A percentile compares a stretch with the other conserved stretches of the same genome.
These are phyloP conservation scores for Selenia dentaria DNA, from an alignment of 2,888 invertebrate genomes.

Conservation along the genomic window DNA sequence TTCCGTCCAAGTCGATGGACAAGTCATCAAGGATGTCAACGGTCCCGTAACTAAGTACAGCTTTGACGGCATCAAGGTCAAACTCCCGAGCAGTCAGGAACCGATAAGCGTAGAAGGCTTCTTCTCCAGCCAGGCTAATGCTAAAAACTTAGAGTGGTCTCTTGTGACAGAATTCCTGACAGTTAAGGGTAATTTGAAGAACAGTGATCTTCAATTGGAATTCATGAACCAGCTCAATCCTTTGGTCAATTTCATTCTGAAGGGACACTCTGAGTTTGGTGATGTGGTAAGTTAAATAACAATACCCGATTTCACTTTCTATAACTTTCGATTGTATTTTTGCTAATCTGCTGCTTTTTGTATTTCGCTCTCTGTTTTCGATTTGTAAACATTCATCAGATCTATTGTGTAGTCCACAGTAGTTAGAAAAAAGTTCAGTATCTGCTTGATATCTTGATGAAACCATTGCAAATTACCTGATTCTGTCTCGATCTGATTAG, in stretches of 20 bases:
- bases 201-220: conserved; percentile 70
- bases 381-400: too few species aligned
- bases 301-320: too few species aligned
- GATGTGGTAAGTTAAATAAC: conserved; percentile 56
- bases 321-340: too few species aligned
- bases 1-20: conserved; percentile 81
- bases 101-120: conserved; percentile 80
- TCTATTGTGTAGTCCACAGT: too few species aligned
- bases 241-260: conserved; percentile 84
- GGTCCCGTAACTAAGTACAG: conserved; percentile 77
- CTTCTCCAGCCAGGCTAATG: conserved; percentile 53
- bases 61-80: conserved; percentile 83
- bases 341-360: too few species aligned
- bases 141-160: conserved; percentile 70
- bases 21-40: conserved; percentile 58
- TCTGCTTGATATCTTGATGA: too few species aligned
- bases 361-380: too few species aligned
- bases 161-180: conserved; percentile 78
- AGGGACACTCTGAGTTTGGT: conserved; percentile 78
- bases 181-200: conserved; percentile 70
- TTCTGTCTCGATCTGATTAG: too few species aligned
- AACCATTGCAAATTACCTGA: too few species aligned
- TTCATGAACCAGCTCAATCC: conserved; percentile 86
- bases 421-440: too few species aligned
- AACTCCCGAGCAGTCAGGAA: conserved; percentile 62